Conservation (phyloP, 2,113 vertebrate genomes). For the Engraulis encrasicolus region DNA sequence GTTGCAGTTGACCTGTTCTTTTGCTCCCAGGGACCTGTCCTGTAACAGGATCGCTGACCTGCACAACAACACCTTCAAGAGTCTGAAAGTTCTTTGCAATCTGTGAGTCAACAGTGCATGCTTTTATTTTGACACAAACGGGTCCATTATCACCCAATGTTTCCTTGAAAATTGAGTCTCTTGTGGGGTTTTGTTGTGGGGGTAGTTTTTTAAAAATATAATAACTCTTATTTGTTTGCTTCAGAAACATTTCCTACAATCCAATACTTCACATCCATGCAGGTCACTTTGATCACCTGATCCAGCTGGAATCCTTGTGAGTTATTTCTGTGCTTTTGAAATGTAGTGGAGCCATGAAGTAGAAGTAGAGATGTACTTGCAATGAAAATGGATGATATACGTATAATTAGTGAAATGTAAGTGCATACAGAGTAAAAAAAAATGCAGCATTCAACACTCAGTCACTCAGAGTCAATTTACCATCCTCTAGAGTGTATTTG, state of each 20-base stretch:
- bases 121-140: neutral
- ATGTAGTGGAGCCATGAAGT: no score
- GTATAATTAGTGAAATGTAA: no score
- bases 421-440: no score
- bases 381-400: no score
- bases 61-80: conserved; percentile 70
- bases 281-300: conserved; percentile 71
- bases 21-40: conserved; percentile 71
- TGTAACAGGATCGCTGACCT: conserved; percentile 75
- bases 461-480: no score
- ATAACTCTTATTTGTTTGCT: conserved; percentile 51
- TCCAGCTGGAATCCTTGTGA: conserved; percentile 82
- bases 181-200: neutral
- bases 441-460: no score
- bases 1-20: neutral
- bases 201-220: no score
- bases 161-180: neutral
- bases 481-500: no score
- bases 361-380: no score
- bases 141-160: neutral
- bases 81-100: conserved; percentile 76
- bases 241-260: conserved; percentile 83
- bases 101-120: conserved; percentile 67
- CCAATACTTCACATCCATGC: conserved; percentile 71
- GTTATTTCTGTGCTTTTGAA: conserved; percentile 45